Evolutionary conservation across 2,797 vertebrate species (phyloP).

Genomic region (Erithacus rubecula): DNA sequence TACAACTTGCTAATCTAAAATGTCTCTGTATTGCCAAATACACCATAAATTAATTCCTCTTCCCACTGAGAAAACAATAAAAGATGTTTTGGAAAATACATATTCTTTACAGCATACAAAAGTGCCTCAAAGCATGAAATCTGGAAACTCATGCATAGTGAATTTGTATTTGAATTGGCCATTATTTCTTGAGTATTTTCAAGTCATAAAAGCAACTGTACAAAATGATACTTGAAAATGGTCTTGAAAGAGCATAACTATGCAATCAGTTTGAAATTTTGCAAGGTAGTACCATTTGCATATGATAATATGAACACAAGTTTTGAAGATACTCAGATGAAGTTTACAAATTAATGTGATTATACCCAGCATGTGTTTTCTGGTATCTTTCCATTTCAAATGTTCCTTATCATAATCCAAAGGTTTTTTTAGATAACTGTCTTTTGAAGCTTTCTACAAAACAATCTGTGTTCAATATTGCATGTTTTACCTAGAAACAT

Average conservation of each 20-base stretch:
- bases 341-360: not conserved
- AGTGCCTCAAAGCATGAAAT: not conserved
- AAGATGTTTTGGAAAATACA: not conserved
- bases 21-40: not conserved
- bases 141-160: not conserved
- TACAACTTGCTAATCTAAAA: not conserved
- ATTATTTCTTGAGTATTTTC: not conserved
- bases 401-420: not conserved
- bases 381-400: not conserved
- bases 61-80: not conserved
- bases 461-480: fast-evolving
- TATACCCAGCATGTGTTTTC: not conserved
- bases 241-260: not conserved
- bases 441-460: not conserved
- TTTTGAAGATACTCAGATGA: not conserved
- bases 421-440: not conserved
- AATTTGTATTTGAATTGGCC: not conserved
- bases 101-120: not conserved
- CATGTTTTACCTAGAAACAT: not conserved
- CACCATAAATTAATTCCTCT: not conserved
- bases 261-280: not conserved
- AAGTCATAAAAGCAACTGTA: not conserved
- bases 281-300: not conserved
- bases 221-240: not conserved
- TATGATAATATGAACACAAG: not conserved